Evolutionary conservation across 2,888 invertebrate species (phyloP).

Genomic region (Heliconius erato): DNA sequence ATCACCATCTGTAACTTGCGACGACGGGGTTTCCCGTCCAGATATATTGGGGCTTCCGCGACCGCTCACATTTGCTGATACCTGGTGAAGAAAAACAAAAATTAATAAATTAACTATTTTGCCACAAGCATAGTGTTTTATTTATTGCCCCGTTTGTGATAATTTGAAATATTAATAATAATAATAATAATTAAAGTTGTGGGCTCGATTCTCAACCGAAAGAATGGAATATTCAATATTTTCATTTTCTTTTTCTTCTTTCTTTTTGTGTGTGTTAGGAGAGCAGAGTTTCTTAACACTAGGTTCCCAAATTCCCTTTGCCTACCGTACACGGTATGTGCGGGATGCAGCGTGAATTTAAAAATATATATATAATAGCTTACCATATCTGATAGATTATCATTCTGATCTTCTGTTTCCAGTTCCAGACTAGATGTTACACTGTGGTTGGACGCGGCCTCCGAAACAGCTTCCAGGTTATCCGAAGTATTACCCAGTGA

Average conservation of each 20-base stretch:
- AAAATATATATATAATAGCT: neutral
- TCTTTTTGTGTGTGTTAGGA: too few species aligned
- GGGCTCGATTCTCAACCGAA: neutral
- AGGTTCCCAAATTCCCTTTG: too few species aligned
- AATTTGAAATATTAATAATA: too few species aligned
- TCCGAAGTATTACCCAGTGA: conserved; percentile 96
- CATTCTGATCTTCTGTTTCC: conserved; percentile 95
- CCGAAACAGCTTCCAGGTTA: conserved; percentile 97
- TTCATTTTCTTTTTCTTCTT: neutral
- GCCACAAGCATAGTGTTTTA: neutral
- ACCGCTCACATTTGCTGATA: conserved; percentile 96
- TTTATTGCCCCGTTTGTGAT: too few species aligned
- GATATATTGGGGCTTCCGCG: conserved; percentile 98
- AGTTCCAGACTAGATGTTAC: conserved; percentile 96
- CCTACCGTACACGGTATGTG: too few species aligned
- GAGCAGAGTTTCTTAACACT: neutral
- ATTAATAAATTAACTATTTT: neutral
- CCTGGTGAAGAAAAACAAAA: conserved; percentile 61
- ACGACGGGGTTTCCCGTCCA: conserved; percentile 97
- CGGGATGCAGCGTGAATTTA: too few species aligned
- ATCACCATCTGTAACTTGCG: conserved; percentile 94
- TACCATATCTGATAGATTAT: conserved; percentile 98
- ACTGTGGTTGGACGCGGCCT: conserved; percentile 98
- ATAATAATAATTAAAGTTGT: too few species aligned
- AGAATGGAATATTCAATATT: neutral